phyloP scores from a whole-genome alignment of 2,797 vertebrate species.

The Sebastes melanostomus region DNA sequence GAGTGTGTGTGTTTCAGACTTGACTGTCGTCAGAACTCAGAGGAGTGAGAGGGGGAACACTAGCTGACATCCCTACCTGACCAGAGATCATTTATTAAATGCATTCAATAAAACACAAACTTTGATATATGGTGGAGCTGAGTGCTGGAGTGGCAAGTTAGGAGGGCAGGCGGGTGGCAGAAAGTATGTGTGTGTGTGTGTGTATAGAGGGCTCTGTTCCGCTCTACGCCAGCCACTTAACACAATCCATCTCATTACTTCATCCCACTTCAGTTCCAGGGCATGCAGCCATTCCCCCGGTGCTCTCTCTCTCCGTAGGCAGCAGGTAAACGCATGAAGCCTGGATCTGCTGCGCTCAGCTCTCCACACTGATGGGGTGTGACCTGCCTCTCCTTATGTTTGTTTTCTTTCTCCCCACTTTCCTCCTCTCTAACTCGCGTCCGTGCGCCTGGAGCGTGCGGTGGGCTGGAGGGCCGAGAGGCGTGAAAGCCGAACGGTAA shows the following conservation, averaged over 20 bases:
- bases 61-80: conserved; percentile 41
- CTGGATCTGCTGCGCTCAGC: conserved; percentile 65
- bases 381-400: conserved; percentile 81
- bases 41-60: background rate
- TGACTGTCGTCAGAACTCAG: background rate
- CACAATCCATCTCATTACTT: conserved; percentile 75
- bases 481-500: conserved; percentile 92
- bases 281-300: conserved; percentile 35
- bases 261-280: conserved; percentile 57
- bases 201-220: conserved; percentile 20
- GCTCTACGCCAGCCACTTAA: conserved; percentile 62
- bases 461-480: conserved; percentile 75
- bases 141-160: conserved; percentile 56
- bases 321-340: conserved; percentile 63
- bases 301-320: conserved; percentile 41
- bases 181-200: conserved; percentile 9
- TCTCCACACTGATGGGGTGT: conserved; percentile 63
- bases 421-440: conserved; percentile 38
- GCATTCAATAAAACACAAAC: conserved; percentile 69
- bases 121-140: conserved; percentile 67
- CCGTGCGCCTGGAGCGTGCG: conserved; percentile 68
- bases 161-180: conserved; percentile 31
- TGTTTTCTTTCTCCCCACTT: conserved; percentile 75
- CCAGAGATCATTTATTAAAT: conserved; percentile 70
- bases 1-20: background rate